A percentile compares a stretch with the other conserved stretches of the same genome.
These are phyloP conservation scores for Zophobas morio DNA, from an alignment of 1,140 invertebrate species.

Conservation along the genomic window DNA sequence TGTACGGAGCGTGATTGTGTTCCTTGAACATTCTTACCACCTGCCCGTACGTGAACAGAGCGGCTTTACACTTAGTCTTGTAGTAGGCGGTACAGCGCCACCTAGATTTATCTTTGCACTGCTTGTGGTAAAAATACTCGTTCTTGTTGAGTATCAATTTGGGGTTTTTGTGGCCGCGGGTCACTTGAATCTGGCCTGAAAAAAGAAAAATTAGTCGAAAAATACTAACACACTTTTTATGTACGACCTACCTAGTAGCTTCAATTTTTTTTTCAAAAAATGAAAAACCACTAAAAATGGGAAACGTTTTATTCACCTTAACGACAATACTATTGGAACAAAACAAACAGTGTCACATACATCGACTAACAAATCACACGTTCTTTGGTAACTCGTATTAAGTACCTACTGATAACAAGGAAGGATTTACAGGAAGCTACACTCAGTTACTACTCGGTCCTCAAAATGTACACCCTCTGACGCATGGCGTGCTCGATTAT, in stretches of 20 bases:
- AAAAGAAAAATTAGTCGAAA: slow-evolving; percentile 17
- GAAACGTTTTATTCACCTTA: too few relatives aligned
- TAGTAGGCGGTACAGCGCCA: slow-evolving; percentile 57
- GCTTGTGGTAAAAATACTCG: slow-evolving; percentile 52
- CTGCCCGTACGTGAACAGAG: slow-evolving; percentile 51
- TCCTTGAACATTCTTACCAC: slow-evolving; percentile 46
- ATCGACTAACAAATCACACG: too few relatives aligned
- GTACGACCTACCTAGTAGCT: not conserved
- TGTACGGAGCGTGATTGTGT: slow-evolving; percentile 51
- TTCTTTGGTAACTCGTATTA: too few relatives aligned
- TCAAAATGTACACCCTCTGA: slow-evolving; percentile 23
- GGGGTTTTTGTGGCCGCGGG: slow-evolving; percentile 54
- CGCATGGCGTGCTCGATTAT: slow-evolving; percentile 11
- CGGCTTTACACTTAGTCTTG: slow-evolving; percentile 57
- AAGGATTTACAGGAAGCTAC: not conserved
- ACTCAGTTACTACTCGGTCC: not conserved
- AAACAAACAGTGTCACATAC: too few relatives aligned
- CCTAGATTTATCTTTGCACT: slow-evolving; percentile 52
- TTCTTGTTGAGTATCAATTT: slow-evolving; percentile 54
- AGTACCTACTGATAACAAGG: too few relatives aligned
- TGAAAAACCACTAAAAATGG: too few relatives aligned
- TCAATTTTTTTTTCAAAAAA: not conserved
- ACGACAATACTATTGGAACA: too few relatives aligned
- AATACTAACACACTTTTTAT: not conserved
- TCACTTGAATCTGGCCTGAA: slow-evolving; percentile 54